Conservation (phyloP, 30 jellyfish, hydroid and myxozoan genomes). For the Mastigias papua region DNA sequence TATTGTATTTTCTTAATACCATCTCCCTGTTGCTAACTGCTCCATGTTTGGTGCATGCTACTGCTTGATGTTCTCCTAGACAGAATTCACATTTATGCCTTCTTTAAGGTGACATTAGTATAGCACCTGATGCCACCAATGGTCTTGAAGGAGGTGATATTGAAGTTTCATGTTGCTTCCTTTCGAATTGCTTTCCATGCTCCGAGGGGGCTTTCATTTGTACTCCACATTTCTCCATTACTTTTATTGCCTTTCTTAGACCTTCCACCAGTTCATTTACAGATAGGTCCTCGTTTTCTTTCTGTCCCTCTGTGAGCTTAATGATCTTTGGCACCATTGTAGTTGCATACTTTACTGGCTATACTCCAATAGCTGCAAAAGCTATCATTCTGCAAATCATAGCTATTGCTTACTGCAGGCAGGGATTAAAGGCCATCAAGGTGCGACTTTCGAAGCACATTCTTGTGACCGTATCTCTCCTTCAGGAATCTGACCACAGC, state of each 20-base stretch:
- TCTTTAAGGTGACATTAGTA: constrained; percentile 1
- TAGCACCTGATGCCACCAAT: constrained; percentile 34
- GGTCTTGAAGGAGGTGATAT: not conserved
- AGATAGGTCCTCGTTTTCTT: constrained; percentile 11
- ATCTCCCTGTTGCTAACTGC: constrained; percentile 17
- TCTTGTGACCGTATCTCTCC: constrained; percentile 61
- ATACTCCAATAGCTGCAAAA: constrained; percentile 35
- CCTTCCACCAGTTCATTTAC: constrained; percentile 15
- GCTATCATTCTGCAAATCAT: constrained; percentile 43
- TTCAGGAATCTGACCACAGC: constrained; percentile 35
- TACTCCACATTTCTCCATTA: constrained; percentile 44
- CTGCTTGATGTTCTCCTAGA: constrained; percentile 12
- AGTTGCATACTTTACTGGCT: constrained; percentile 24
- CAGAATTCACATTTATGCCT: constrained; percentile 31
- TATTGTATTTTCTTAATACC: constrained; percentile 17
- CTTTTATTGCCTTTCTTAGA: constrained; percentile 7
- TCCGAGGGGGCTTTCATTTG: not conserved
- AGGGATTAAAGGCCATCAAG: constrained; percentile 32
- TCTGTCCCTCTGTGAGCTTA: constrained; percentile 9
- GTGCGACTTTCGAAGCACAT: constrained; percentile 55
- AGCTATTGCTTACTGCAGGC: not conserved
- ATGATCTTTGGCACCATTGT: constrained; percentile 52
- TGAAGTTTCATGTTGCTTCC: not conserved
- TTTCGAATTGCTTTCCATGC: not conserved
- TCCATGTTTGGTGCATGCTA: constrained; percentile 23